Conservation (phyloP, 2,113 vertebrate genomes). For the Hystrix brachyura region DNA sequence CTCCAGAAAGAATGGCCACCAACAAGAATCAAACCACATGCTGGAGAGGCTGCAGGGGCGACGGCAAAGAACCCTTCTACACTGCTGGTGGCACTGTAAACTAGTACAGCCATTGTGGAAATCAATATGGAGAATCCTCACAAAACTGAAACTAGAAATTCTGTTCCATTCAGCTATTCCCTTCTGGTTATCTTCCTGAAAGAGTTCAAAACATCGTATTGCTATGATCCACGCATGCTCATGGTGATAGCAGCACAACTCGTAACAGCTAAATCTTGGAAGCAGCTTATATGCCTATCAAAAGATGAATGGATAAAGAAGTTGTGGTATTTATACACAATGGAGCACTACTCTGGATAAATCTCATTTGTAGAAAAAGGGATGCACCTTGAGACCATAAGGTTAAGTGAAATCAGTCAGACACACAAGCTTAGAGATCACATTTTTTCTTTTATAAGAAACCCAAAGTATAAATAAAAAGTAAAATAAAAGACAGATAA, state of each 20-base stretch:
- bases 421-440: not conserved
- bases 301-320: not conserved
- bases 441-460: not conserved
- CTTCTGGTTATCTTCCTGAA: not conserved
- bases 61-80: not conserved
- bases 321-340: not conserved
- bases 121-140: not conserved
- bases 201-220: not conserved
- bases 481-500: not conserved
- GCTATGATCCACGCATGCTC: not conserved
- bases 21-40: not conserved
- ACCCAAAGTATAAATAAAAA: not conserved
- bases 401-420: not conserved
- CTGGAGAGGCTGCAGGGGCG: not conserved
- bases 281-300: not conserved
- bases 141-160: not conserved
- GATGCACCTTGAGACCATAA: not conserved
- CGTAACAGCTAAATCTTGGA: not conserved
- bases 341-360: not conserved
- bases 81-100: not conserved
- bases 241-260: not conserved
- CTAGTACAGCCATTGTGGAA: not conserved
- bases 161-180: not conserved
- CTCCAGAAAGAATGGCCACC: not conserved
- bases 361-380: not conserved